Evolutionary conservation across 2,113 vertebrate genomes (phyloP), one percentile per base, ranked within the genome.

Genomic region (Phalacrocorax pelagicus): DNA sequence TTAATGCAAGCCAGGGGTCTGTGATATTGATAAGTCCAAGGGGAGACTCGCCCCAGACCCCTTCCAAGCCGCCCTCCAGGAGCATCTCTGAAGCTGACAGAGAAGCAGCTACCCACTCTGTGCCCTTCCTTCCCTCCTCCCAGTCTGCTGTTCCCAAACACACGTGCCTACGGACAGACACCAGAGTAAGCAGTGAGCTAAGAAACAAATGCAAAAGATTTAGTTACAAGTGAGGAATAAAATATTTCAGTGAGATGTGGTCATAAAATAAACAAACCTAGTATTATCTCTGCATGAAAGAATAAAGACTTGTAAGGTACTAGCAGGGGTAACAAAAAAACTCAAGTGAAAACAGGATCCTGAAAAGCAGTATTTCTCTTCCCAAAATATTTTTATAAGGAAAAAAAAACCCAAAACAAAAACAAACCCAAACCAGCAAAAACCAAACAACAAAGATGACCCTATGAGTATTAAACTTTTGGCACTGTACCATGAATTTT

Each of bases 341-440:
- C 24, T 32, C 36, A 20, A 90, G 38, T 11, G 19, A 86, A 91
- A 85, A 29, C 7, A 66, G 74, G 82, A 61, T 86, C 80, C 63
- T 94, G 75, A 86, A 95, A 95, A 90, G 52, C 58, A 85, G 9
- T 19, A 77, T 84, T 88, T 67, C 34, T 84, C 83, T 85, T 85
- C 47, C 83, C 59, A 52, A 81, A 83, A 77, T 81, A 87, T 95
- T 97, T 96, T 90, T 72, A 19, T 75, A 75, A 75, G 84, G 32
- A 73, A 21, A 5, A 23, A 12, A 30, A 7, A 36, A 19, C 10
- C 36, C 11, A 36, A 80, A 46, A 63, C 15, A 44, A 62, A 84
- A 44, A 5, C 0, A 44, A 44, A 44, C 42, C 42, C 12, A 27
- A 52, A 27, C 38, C 38, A 38, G 38, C 38, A 52, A 52, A 29